Evolutionary conservation across 2,113 vertebrate genomes (phyloP).

Genomic region (Lepus timidus): DNA sequence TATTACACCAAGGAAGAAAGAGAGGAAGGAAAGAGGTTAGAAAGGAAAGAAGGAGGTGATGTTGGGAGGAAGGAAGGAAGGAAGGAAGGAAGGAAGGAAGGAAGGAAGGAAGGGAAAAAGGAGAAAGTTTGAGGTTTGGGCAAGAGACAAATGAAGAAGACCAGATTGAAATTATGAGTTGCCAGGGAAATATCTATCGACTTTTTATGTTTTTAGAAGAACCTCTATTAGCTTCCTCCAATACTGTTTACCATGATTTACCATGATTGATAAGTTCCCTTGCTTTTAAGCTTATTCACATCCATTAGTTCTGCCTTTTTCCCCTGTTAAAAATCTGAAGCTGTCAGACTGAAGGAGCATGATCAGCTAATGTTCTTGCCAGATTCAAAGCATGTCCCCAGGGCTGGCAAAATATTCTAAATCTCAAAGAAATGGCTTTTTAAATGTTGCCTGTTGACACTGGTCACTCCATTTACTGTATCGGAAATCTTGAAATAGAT

Average conservation of each 20-base stretch:
- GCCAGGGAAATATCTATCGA: conserved; percentile 77
- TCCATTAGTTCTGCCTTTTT: conserved; percentile 88
- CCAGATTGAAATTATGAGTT: conserved; percentile 76
- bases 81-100: not conserved
- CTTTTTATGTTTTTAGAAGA: conserved; percentile 79
- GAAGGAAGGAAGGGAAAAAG: not conserved
- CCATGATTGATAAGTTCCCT: conserved; percentile 87
- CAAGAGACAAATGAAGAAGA: conserved; percentile 60
- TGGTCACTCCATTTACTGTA: conserved; percentile 76
- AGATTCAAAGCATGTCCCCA: conserved; percentile 85
- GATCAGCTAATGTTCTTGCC: conserved; percentile 84
- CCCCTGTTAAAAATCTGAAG: conserved; percentile 87
- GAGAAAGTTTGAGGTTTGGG: not conserved
- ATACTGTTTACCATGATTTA: conserved; percentile 78
- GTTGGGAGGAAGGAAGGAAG: not conserved
- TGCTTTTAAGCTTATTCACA: conserved; percentile 87
- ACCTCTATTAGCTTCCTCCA: conserved; percentile 82
- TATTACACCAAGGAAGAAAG: not conserved
- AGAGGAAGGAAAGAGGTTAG: conserved; percentile 5
- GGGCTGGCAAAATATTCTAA: conserved; percentile 77
- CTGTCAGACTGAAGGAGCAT: conserved; percentile 86
- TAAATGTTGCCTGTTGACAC: conserved; percentile 80
- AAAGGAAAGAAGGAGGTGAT: not conserved
- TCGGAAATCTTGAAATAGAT: conserved; percentile 64
- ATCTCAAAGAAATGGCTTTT: conserved; percentile 80